Evolutionary conservation across 2,797 vertebrate genomes (phyloP).

Genomic region (Zenarchopterus dispar): DNA sequence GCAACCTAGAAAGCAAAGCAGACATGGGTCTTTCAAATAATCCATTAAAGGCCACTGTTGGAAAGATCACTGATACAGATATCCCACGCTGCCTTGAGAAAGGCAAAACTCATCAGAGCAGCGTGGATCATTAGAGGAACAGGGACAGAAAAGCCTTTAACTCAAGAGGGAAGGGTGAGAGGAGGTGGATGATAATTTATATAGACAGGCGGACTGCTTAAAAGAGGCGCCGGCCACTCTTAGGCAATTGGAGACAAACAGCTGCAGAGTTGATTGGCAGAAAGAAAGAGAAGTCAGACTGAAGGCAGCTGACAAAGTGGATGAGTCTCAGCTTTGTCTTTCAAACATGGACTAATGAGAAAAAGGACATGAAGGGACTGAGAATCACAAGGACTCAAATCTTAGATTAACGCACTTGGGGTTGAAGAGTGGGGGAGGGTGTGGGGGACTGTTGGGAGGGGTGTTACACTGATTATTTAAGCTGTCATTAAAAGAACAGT

Average conservation of each 20-base stretch:
- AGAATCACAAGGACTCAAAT: slow-evolving; percentile 42
- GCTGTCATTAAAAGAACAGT: slow-evolving; percentile 5
- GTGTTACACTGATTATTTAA: slow-evolving; percentile 7
- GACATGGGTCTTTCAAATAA: slow-evolving; percentile 31
- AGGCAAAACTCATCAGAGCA: slow-evolving; percentile 1
- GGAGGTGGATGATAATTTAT: slow-evolving; percentile 45
- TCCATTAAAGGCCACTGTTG: slow-evolving; percentile 47
- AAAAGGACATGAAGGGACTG: slow-evolving; percentile 22
- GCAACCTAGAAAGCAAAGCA: slow-evolving; percentile 26
- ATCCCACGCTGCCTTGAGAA: background rate
- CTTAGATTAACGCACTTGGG: slow-evolving; percentile 55
- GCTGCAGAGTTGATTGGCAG: slow-evolving; percentile 23
- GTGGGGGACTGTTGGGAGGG: too few relatives aligned
- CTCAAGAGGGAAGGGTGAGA: slow-evolving; percentile 23
- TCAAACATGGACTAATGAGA: slow-evolving; percentile 36
- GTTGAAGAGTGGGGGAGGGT: background rate
- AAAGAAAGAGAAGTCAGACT: slow-evolving; percentile 12
- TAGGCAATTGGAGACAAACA: slow-evolving; percentile 31
- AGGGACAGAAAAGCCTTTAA: slow-evolving; percentile 36
- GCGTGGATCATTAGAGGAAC: slow-evolving; percentile 38
- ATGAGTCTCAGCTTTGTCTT: slow-evolving; percentile 9
- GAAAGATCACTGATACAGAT: slow-evolving; percentile 30
- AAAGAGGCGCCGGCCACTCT: slow-evolving; percentile 36
- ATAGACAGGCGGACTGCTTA: slow-evolving; percentile 45
- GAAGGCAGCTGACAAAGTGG: slow-evolving; percentile 14